Base-by-base conservation (phyloP, 2,797 vertebrate genomes). In the Eospalax fontanierii region DNA sequence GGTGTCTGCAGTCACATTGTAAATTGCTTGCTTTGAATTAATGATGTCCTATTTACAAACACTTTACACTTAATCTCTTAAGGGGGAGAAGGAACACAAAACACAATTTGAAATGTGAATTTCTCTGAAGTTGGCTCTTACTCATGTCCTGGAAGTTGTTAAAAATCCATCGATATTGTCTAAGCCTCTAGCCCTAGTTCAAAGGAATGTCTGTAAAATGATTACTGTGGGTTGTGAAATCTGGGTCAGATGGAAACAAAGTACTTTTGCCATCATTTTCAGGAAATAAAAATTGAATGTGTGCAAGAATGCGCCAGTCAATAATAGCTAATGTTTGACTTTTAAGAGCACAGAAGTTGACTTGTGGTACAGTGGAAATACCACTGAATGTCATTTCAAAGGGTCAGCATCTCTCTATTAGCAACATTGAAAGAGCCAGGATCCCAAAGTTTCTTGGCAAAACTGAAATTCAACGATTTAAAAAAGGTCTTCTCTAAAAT, bases 171-270 rank as follows among this genome's bases (percentile, higher is more conserved):
- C 50, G 80, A 59, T 73, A 22, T 14, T 88, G 54, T 76, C 93
- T 87, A 33, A 83, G 0, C 30, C 83, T 22, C 46, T 16, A n/a
- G 94, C 38, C 70, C 93, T 84, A n/a, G 94, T 96, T 94, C 63
- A 61, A 89, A 54, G 95, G 79, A 8, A 92, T 68, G 71, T 92
- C 92, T 71, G 70, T 76, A 61, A 71, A 90, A 97, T 97, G 83
- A 97, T 98, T 97, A 97, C 96, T 43, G 96, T 83, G 79, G 14
- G 54, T 98, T 98, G 94, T 82, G 97, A 97, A 98, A 98, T 92
- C 86, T 61, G 61, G 81, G 74, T 76, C 81, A 86, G 96, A 97
- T 94, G 98, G 95, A 98, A 98, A 95, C 94, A 98, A 98, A 98
- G 4, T 0, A 0, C 0, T 50, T 95, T 94, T 87, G 76, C 3